Base-by-base conservation (phyloP, 2,797 vertebrate species). In the Typhlichthys subterraneus region DNA sequence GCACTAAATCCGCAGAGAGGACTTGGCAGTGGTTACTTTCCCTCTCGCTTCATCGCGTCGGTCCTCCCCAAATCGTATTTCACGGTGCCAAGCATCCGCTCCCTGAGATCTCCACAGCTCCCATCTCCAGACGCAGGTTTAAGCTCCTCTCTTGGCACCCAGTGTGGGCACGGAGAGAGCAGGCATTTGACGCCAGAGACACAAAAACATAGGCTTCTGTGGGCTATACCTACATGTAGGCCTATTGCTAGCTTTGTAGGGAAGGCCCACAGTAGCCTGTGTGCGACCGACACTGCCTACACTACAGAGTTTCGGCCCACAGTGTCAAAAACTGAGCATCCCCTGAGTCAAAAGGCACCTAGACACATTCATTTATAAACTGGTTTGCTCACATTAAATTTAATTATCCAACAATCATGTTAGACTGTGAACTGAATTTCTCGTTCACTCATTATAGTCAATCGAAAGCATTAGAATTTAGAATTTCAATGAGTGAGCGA, bases 51-150 rank as follows among this genome's bases (percentile, higher is more conserved):
- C 88, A 88, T 86, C 87, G 90, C 88, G 89, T 87, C 82, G 88
- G 88, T 89, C 88, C 85, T 88, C 77, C 85, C 85, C 71, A 88
- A 91, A 91, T 91, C 89, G 88, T 89, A 89, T 91, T 90, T 91
- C 85, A 87, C 80, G 84, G 85, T 88, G 88, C 90, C 90, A 90
- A 88, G 84, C 88, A 88, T 88, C 85, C 87, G 81, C 86, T 90
- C 90, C 85, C 88, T 89, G 90, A 85, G 88, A 91, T 91, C 90
- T 91, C 87, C 87, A 80, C 87, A 83, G 82, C 88, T 87, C 84
- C 85, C 83, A 87, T 91, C 88, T 89, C 88, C 87, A 90, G 90
- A 91, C 88, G 84, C 90, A 89, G 90, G 85, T 88, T 89, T 90
- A 91, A 91, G 88, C 87, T 82, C 79, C 86, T 89, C 88, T 90